Evolutionary conservation across 2,113 vertebrate genomes (phyloP).

Genomic region (Elaphurus davidianus): DNA sequence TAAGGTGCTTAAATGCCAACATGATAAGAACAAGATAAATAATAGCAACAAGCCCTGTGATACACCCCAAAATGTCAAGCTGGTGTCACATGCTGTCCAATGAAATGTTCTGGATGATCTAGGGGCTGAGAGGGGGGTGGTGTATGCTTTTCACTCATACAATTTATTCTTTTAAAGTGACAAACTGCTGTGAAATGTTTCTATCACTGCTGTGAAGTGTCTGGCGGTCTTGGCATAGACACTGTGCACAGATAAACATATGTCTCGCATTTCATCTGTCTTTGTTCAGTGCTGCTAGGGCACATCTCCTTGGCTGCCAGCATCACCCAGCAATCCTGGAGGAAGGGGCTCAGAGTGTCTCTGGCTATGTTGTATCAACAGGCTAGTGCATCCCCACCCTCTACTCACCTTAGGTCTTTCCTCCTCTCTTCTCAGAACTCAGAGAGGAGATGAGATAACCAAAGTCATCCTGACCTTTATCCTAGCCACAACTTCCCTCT

Average conservation of each 20-base stretch:
- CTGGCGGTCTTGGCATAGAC: not conserved
- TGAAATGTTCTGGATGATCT: not conserved
- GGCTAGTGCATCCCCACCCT: not conserved
- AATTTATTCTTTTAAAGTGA: not conserved
- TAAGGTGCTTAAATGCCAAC: constrained; percentile 43
- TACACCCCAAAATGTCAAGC: constrained; percentile 11
- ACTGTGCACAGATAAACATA: not conserved
- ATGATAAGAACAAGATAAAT: constrained; percentile 46
- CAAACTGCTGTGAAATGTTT: not conserved
- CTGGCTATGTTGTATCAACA: not conserved
- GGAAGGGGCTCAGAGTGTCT: not conserved
- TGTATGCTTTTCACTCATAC: not conserved
- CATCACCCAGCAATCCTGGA: not conserved
- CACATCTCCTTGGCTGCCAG: not conserved
- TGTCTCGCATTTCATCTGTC: not conserved
- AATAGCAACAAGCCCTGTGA: not conserved
- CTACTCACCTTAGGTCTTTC: too few species aligned
- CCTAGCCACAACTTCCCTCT: not conserved
- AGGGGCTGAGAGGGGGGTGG: not conserved
- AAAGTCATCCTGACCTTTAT: not conserved
- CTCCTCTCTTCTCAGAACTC: not conserved
- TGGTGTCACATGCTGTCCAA: not conserved
- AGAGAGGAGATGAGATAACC: not conserved
- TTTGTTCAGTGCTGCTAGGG: not conserved
- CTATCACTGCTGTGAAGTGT: not conserved